A percentile compares a stretch with the other conserved stretches of the same genome.
Evolutionary conservation across 2,888 invertebrate species (phyloP).

Genomic region (Xanthia togata): DNA sequence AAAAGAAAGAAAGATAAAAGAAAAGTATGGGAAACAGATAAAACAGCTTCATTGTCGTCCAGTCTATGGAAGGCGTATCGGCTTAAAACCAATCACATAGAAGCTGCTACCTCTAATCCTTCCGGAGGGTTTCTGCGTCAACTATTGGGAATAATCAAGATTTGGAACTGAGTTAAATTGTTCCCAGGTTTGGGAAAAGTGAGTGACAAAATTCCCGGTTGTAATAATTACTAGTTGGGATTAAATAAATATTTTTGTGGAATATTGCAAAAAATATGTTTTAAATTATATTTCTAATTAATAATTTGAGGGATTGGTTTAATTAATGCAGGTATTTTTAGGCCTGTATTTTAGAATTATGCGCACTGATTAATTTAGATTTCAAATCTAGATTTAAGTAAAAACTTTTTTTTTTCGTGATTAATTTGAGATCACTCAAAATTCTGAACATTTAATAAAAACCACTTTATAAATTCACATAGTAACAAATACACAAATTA

Average conservation of each 20-base stretch:
- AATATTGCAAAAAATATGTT: not conserved
- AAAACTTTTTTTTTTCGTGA: not conserved
- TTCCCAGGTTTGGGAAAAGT: not conserved
- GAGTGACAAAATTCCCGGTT: not conserved
- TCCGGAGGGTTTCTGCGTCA: conserved; percentile 6
- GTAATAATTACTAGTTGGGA: not conserved
- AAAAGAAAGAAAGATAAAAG: conserved; percentile 28
- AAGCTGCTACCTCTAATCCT: conserved; percentile 49
- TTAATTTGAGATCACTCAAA: too few relatives aligned
- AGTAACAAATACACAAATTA: not conserved
- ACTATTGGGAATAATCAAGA: conserved; percentile 40
- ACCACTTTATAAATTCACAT: not conserved
- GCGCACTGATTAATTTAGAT: not conserved
- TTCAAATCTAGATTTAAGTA: not conserved
- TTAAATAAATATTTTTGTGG: not conserved
- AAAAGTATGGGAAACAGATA: conserved; percentile 25
- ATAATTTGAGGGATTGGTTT: not conserved
- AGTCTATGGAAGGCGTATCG: conserved; percentile 34
- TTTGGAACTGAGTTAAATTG: conserved; percentile 18
- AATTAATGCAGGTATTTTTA: not conserved
- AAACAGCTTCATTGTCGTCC: conserved; percentile 35
- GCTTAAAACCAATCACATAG: conserved; percentile 51
- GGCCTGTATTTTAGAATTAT: not conserved
- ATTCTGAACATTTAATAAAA: not conserved
- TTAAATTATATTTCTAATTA: too few relatives aligned